These are phyloP conservation scores for Scleropages formosus DNA, from an alignment of 2,797 vertebrate species.

Conservation along the genomic window DNA sequence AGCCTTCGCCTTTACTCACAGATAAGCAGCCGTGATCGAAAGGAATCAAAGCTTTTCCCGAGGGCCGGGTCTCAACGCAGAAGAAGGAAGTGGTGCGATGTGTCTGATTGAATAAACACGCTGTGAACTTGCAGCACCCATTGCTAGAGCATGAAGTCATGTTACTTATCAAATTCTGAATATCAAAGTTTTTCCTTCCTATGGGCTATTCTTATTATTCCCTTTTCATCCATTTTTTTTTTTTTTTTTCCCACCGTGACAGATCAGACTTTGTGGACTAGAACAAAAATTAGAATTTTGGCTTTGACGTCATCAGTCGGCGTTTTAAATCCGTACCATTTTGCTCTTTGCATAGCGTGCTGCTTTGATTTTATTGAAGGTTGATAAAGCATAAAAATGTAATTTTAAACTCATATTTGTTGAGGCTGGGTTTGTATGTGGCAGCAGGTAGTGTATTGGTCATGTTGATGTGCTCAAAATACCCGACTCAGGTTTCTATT, in stretches of 20 bases:
- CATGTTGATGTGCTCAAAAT: no score
- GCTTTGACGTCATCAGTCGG: no score
- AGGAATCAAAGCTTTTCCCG: conserved; percentile 59
- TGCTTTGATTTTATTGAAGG: no score
- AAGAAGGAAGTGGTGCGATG: conserved; percentile 49
- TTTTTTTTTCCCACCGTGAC: no score
- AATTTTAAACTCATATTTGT: no score
- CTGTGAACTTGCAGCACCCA: conserved; percentile 44
- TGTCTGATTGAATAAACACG: conserved; percentile 45
- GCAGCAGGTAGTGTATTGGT: no score
- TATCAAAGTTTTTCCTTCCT: background rate
- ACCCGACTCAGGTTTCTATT: no score
- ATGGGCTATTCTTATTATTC: background rate
- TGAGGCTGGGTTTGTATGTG: no score
- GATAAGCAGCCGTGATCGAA: conserved; percentile 59
- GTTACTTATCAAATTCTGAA: conserved; percentile 28
- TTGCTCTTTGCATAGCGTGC: no score
- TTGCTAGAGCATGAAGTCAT: conserved; percentile 39
- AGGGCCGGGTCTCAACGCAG: conserved; percentile 47
- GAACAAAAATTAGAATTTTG: no score
- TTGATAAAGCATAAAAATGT: no score
- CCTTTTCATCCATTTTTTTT: conserved; percentile 39
- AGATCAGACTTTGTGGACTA: conserved; percentile 40
- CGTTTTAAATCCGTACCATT: no score
- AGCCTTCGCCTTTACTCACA: conserved; percentile 54